Conservation (phyloP, 2,888 invertebrate genomes). For the Ophion ellenae region DNA sequence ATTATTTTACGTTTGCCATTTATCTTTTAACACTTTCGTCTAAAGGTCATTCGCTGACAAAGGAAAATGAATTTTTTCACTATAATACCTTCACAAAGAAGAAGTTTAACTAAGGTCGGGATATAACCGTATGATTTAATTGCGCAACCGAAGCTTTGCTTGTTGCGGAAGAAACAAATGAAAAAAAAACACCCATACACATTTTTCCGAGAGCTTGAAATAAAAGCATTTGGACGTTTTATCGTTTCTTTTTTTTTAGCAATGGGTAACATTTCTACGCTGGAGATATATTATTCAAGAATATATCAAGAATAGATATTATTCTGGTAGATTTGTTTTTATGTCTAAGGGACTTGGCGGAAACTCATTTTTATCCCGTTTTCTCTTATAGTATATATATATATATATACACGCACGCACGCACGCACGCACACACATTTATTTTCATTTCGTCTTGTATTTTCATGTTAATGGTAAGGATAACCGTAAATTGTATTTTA, state of each 20-base stretch:
- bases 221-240: not conserved
- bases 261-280: slow-evolving; percentile 4
- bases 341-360: not conserved
- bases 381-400: slow-evolving; percentile 16
- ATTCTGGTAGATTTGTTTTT: slow-evolving; percentile 1
- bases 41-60: slow-evolving; percentile 14
- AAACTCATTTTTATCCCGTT: slow-evolving; percentile 16
- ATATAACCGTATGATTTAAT: slow-evolving; percentile 17
- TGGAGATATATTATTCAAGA: slow-evolving; percentile 18
- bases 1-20: slow-evolving; percentile 1
- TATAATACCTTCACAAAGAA: slow-evolving; percentile 35
- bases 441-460: slow-evolving; percentile 19
- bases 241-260: not conserved
- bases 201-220: not conserved
- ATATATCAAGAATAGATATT: not conserved
- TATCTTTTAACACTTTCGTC: not conserved
- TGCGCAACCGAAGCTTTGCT: slow-evolving; percentile 50
- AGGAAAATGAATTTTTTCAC: not conserved
- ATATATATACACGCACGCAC: no score
- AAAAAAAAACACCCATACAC: slow-evolving; percentile 1
- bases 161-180: slow-evolving; percentile 24
- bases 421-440: slow-evolving; percentile 1
- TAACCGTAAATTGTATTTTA: slow-evolving; percentile 40
- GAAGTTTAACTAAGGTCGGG: slow-evolving; percentile 5
- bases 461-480: slow-evolving; percentile 35